Evolutionary conservation across 2,888 invertebrate genomes (phyloP), one percentile per base, ranked within the genome.

Genomic region (Zeuzera pyrina): DNA sequence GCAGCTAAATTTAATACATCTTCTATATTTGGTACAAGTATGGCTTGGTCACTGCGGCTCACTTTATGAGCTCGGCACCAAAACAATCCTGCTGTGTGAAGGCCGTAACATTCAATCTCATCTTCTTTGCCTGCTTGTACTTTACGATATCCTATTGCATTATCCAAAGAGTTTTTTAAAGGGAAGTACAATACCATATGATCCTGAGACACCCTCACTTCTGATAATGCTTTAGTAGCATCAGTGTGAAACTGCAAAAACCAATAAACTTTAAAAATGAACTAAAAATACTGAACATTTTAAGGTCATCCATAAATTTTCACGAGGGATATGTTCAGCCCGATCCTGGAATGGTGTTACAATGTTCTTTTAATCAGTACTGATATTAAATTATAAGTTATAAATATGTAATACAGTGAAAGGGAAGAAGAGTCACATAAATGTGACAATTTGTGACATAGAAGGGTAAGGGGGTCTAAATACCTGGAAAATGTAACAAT

Each of bases 131-230:
- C 83, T 0, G 83, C 81, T 50, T 78, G 70, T 1, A 81, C 32
- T 54, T 84, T 78, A 52, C 89, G 88, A 48, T 89, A 92, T 0
- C 93, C 93, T 1, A 90, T 89, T 15, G 88, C 64, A 50, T 76
- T 73, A 16, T 85, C 85, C 29, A 87, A 61, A 1, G 85, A 74
- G 53, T 89, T 89, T 52, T 85, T 81, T 28, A 93, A 59, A 2
- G 91, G 91, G 54, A 92, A 89, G 55, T 88, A 88, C 45, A 93
- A 67, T 46, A 77, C 57, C 37, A 85, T 81, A 8, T 70, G 65
- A 33, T 78, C 69, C 12, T 62, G 40, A 35, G 89, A 84, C 29
- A 88, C 81, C 55, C 87, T 63, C 26, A 88, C 84, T 42, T 88
- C 85, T 39, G 88, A 61, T 43, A 84, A 65, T 22, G 76, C 65